Evolutionary conservation across 2,797 vertebrate species (phyloP).

Genomic region (Agapornis canus): DNA sequence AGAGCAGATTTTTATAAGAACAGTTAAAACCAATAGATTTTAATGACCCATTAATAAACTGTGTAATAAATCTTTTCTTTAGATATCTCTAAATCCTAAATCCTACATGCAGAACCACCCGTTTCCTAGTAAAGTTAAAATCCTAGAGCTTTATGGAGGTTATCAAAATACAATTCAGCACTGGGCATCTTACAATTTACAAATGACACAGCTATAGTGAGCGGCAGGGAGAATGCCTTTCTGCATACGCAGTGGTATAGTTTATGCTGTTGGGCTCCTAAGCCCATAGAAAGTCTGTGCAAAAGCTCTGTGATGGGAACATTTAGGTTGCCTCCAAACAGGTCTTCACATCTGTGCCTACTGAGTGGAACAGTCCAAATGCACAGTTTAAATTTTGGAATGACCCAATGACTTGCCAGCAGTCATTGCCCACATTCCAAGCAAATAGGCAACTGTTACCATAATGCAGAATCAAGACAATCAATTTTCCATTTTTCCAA

Average conservation of each 20-base stretch:
- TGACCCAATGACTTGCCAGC: neutral
- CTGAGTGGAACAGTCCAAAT: neutral
- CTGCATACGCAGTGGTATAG: neutral
- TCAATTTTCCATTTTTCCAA: neutral
- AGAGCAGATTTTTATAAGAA: constrained; percentile 1
- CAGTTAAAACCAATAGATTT: neutral
- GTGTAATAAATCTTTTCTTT: neutral
- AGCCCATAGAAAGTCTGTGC: neutral
- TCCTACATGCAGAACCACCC: neutral
- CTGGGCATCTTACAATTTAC: neutral
- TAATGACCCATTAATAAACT: constrained; percentile 5
- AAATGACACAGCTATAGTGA: neutral
- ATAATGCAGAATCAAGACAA: neutral
- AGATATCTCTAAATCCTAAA: neutral
- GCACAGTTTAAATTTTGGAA: neutral
- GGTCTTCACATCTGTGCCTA: neutral
- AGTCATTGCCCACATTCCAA: neutral
- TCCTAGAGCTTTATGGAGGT: neutral
- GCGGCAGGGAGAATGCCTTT: neutral
- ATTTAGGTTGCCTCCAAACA: neutral
- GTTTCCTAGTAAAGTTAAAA: neutral
- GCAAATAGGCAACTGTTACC: neutral
- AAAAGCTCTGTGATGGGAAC: neutral
- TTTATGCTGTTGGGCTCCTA: neutral
- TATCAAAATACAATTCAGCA: neutral